Evolutionary conservation across 2,797 vertebrate species (phyloP).

Genomic region (Sibirionetta formosa): DNA sequence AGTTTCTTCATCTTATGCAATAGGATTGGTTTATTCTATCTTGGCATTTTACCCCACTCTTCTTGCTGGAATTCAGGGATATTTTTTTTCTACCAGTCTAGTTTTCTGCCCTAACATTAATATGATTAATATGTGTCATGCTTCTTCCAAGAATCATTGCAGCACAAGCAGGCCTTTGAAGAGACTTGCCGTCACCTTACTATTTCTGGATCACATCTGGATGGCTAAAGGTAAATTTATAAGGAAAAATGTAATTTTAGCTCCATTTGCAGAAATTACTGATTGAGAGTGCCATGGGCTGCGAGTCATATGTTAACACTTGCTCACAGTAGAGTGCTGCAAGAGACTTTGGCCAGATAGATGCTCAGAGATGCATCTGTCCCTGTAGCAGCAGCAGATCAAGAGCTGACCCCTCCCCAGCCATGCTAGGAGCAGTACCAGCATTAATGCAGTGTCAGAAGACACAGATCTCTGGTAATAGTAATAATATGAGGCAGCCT

Average conservation of each 20-base stretch:
- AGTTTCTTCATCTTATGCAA: not conserved
- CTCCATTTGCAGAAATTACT: not conserved
- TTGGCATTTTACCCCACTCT: not conserved
- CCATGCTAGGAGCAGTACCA: not conserved
- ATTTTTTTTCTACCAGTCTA: not conserved
- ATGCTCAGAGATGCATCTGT: not conserved
- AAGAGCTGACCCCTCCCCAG: not conserved
- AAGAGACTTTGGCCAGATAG: not conserved
- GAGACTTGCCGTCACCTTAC: not conserved
- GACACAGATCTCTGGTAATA: not conserved
- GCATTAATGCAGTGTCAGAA: not conserved
- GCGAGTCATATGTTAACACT: not conserved
- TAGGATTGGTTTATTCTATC: not conserved
- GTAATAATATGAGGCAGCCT: too few relatives aligned
- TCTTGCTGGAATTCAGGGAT: not conserved
- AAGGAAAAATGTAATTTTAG: not conserved
- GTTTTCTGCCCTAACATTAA: not conserved
- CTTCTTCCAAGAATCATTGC: not conserved
- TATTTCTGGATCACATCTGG: not conserved
- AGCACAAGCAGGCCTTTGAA: not conserved
- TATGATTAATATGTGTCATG: not conserved
- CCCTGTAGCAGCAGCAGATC: not conserved
- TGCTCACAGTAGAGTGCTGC: not conserved
- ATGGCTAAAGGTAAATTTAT: not conserved
- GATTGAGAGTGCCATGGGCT: not conserved